Evolutionary conservation across 2,888 invertebrate genomes (phyloP), one percentile per base, ranked within the genome.

Genomic region (Steinernema carpocapsae): DNA sequence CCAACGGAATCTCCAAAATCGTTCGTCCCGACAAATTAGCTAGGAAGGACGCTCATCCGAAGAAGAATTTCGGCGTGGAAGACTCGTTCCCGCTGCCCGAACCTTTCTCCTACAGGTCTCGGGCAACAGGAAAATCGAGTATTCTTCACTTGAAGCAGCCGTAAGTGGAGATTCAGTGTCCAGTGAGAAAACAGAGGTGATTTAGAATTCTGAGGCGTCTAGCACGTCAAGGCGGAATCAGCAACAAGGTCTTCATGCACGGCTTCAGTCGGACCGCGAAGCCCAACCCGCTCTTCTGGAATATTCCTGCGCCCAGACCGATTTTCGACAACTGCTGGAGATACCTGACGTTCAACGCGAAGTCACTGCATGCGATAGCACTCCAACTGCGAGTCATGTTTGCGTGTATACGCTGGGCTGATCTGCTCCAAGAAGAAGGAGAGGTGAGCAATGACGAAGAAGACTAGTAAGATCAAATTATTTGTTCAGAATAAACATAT

Each of bases 291-390:
- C 89, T 92, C 0, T 92, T 94, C 0, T 96, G 96, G 96, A 94
- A 94, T 0, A 96, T 95, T 88, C 94, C 94, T 7, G 97, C 96
- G 86, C 92, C 94, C 0, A 91, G 97, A 78, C 97, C 97, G 0
- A 89, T 93, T n/a, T 96, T 97, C 88, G 95, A 94, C 89, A 94
- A 95, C 0, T 94, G 95, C 85, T 99, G 97, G 97, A 90, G 94
- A 70, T 97, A 93, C 88, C 72, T 79, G 70, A 83, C 82, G 0
- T 72, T 78, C 10, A 79, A 80, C 29, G 77, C 83, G 10, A 72
- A 70, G 24, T 82, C 83, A 12, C 73, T 97, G 70, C 92, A 95
- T 14, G 92, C 93, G 70, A 93, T 94, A 6, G 95, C 95, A 0
- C 89, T 95, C 72, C 97, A 97, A 88, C 89, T 99, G 73, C 91